Percentiles rank a stretch among this genome's conserved stretches.
These are phyloP conservation scores for Holothuria glaberrima DNA, from an alignment of 35 echinoderm and acorn worm species.

Conservation along the genomic window DNA sequence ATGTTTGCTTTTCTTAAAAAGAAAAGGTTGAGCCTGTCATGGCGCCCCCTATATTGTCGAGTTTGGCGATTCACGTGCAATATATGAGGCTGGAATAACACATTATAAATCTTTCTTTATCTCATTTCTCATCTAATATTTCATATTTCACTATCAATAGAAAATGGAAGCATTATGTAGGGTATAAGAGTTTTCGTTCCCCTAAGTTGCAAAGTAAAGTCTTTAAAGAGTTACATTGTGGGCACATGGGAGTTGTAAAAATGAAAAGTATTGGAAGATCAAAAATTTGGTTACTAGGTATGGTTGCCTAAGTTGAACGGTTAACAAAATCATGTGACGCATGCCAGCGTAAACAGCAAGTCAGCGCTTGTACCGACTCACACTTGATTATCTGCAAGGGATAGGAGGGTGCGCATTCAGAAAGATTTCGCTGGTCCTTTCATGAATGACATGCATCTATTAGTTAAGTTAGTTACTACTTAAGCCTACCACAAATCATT, in stretches of 20 bases:
- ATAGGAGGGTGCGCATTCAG: slow-evolving; percentile 59
- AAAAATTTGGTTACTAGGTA: slow-evolving; percentile 63
- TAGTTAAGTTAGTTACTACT: slow-evolving; percentile 19
- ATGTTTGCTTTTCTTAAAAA: too few species aligned
- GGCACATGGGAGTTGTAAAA: slow-evolving; percentile 58
- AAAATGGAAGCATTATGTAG: slow-evolving; percentile 65
- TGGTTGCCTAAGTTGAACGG: slow-evolving; percentile 64
- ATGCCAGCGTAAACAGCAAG: slow-evolving; percentile 26
- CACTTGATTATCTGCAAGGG: slow-evolving; percentile 51
- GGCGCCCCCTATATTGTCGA: too few species aligned
- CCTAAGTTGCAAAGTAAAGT: slow-evolving; percentile 20
- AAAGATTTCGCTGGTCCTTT: slow-evolving; percentile 67
- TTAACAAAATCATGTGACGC: slow-evolving; percentile 29
- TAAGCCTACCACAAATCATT: slow-evolving; percentile 67
- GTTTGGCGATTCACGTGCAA: too few species aligned
- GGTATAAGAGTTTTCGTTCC: slow-evolving; percentile 69
- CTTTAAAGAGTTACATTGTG: slow-evolving; percentile 68
- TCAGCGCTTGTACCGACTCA: slow-evolving; percentile 53
- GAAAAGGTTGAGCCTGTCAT: too few species aligned
- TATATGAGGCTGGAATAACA: too few species aligned
- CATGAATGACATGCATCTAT: slow-evolving; percentile 32
- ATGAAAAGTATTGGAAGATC: slow-evolving; percentile 70
- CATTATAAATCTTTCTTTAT: too few species aligned
- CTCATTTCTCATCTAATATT: too few species aligned
- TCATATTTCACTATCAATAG: slow-evolving; percentile 42